These are phyloP conservation scores for Pseudochromis fuscus DNA, from an alignment of 2,797 vertebrate species.

Conservation along the genomic window DNA sequence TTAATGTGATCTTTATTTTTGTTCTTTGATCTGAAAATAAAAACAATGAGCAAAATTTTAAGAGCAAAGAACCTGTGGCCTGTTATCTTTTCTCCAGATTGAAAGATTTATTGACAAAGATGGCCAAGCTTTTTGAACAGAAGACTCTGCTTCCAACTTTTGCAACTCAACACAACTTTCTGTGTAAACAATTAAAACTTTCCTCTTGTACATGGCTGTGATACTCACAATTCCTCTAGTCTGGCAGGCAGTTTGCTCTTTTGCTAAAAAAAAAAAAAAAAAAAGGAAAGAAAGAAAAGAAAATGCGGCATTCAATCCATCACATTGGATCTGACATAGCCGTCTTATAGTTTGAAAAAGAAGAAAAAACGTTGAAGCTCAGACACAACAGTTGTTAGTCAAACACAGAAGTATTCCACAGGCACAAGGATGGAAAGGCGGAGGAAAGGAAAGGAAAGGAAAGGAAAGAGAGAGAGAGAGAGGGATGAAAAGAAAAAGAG, in stretches of 20 bases:
- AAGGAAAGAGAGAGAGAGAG: constrained; percentile 50
- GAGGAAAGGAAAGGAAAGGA: constrained; percentile 43
- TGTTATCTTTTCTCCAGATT: constrained; percentile 5
- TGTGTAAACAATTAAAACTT: constrained; percentile 72
- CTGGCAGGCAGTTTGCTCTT: constrained; percentile 50
- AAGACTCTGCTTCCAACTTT: constrained; percentile 39
- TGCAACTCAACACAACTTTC: constrained; percentile 65
- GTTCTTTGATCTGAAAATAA: too few species aligned
- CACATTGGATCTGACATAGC: constrained; percentile 59
- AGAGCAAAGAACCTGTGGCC: background rate
- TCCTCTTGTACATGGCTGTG: constrained; percentile 43
- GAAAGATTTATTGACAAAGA: background rate
- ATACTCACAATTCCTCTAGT: constrained; percentile 45
- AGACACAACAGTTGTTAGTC: constrained; percentile 79
- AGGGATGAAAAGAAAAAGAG: constrained; percentile 69
- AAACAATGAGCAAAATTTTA: too few species aligned
- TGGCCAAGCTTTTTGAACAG: constrained; percentile 20
- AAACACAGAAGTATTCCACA: constrained; percentile 71
- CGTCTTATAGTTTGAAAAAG: constrained; percentile 66
- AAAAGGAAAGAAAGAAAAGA: constrained; percentile 38
- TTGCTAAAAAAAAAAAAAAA: constrained; percentile 35
- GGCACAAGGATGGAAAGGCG: constrained; percentile 67
- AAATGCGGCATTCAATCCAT: constrained; percentile 65
- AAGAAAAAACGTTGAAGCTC: constrained; percentile 63
- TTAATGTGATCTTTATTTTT: too few species aligned